Evolutionary conservation across 2,888 invertebrate species (phyloP), one percentile per base, ranked within the genome.

Genomic region (Drosophila prostipennis): DNA sequence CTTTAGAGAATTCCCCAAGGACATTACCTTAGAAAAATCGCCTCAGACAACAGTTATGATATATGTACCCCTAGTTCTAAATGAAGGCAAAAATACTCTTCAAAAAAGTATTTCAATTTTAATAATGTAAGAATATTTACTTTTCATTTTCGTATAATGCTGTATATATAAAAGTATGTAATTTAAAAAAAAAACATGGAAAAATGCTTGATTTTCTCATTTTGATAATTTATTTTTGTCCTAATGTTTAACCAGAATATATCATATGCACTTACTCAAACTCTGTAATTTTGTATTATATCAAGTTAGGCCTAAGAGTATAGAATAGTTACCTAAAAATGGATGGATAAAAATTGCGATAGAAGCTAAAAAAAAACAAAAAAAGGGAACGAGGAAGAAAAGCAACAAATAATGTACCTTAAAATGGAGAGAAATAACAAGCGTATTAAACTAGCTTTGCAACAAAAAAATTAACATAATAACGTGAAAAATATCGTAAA

Each of bases 371-470:
- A 61, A 56, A 59, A 34, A 48, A 32, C 26, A 37, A 71, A 59
- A 45, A 64, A 53, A 53, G 52, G 40, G 37, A 8, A 37, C 19
- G 48, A 39, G 39, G 46, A 48, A 67, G 48, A 64, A 57, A 53
- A 71, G 26, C 26, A 76, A 73, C 74, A 67, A 71, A 80, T 26
- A 57, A 77, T 72, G 82, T 82, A 82, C 82, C 82, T 82, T 85
- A 84, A 67, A 60, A 46, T 65, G 73, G 67, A 61, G 56, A 76
- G 77, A 70, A 54, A 32, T 13, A 61, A 78, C 23, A 79, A 80
- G 74, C 64, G 77, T 87, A 87, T 81, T 81, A 58, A 80, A 80
- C 80, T 83, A 81, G 80, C 80, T 87, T 87, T 87, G 78, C 74
- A 55, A 82, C 29, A 56, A 61, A 70, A 26, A 4, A 5, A 7